phyloP scores from a whole-genome alignment of 2,113 vertebrate genomes.

The Pycnonotus jocosus region DNA sequence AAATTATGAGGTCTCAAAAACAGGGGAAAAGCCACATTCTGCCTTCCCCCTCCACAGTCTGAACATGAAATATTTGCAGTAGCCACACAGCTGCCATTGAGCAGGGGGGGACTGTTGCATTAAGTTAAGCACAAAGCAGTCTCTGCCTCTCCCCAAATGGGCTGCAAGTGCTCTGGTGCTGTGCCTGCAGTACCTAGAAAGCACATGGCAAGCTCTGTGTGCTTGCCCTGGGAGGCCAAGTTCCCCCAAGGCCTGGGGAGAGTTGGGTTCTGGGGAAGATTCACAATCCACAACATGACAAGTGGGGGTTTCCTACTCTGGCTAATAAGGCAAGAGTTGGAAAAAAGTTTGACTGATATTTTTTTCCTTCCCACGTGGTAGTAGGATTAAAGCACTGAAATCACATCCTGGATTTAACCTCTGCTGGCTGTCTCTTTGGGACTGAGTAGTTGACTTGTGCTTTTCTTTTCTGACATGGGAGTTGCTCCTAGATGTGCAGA shows the following conservation, averaged over 20 bases:
- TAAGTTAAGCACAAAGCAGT: neutral
- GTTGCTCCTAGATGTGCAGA: neutral
- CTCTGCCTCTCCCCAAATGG: fast-evolving
- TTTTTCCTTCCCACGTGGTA: neutral
- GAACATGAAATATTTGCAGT: neutral
- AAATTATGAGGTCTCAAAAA: neutral
- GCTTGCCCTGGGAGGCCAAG: neutral
- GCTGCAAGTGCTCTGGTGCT: neutral
- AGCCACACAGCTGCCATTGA: neutral
- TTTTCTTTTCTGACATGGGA: neutral
- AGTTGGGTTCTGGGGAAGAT: neutral
- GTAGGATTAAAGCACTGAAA: neutral
- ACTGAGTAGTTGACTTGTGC: neutral
- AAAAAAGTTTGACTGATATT: neutral
- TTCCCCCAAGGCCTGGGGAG: neutral
- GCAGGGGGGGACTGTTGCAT: neutral
- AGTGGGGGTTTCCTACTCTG: neutral
- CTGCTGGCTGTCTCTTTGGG: neutral
- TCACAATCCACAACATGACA: fast-evolving
- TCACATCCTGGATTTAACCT: neutral
- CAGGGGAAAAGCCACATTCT: neutral
- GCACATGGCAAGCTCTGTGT: neutral
- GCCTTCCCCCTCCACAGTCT: neutral
- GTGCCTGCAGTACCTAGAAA: neutral
- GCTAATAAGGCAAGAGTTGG: neutral